Percentiles rank a stretch among this genome's conserved stretches.
phyloP scores from a whole-genome alignment of 1,140 invertebrate genomes.

The Bicyclus anynana region DNA sequence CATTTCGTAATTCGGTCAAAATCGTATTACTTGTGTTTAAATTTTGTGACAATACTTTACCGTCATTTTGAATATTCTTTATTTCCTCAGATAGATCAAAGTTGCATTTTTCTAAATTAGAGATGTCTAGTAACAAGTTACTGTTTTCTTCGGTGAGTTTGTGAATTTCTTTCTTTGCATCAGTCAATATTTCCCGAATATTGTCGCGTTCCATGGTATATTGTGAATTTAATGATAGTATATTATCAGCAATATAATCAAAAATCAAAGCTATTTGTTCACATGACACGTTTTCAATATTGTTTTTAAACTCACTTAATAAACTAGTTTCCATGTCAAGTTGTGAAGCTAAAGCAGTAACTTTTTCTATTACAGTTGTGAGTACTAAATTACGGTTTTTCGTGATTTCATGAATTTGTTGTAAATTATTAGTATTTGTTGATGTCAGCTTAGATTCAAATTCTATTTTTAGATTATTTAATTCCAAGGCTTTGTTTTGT shows the following conservation, averaged over 20 bases:
- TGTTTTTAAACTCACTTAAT: slow-evolving; percentile 20
- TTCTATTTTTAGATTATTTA: slow-evolving; percentile 9
- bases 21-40: slow-evolving; percentile 34
- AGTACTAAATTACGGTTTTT: slow-evolving; percentile 29
- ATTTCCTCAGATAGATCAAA: slow-evolving; percentile 29
- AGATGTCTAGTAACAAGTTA: slow-evolving; percentile 33
- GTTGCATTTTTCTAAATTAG: slow-evolving; percentile 36
- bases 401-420: slow-evolving; percentile 22
- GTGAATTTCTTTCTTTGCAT: slow-evolving; percentile 37
- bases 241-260: slow-evolving; percentile 38
- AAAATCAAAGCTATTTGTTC: slow-evolving; percentile 35
- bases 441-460: slow-evolving; percentile 7
- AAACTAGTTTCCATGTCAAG: slow-evolving; percentile 36
- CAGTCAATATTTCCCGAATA: slow-evolving; percentile 27
- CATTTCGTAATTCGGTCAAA: slow-evolving; percentile 35
- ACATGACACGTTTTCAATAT: slow-evolving; percentile 13
- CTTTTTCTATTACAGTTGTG: slow-evolving; percentile 28
- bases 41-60: slow-evolving; percentile 33
- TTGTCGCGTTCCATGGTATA: slow-evolving; percentile 21
- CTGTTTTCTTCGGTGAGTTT: slow-evolving; percentile 41
- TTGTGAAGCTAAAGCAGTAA: slow-evolving; percentile 20
- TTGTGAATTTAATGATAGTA: slow-evolving; percentile 23
- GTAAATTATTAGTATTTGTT: slow-evolving; percentile 1
- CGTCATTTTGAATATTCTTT: slow-evolving; percentile 33
- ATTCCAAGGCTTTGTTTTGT: slow-evolving; percentile 16